Evolutionary conservation across 2,888 invertebrate genomes (phyloP).

Genomic region (Erebia aethiops): DNA sequence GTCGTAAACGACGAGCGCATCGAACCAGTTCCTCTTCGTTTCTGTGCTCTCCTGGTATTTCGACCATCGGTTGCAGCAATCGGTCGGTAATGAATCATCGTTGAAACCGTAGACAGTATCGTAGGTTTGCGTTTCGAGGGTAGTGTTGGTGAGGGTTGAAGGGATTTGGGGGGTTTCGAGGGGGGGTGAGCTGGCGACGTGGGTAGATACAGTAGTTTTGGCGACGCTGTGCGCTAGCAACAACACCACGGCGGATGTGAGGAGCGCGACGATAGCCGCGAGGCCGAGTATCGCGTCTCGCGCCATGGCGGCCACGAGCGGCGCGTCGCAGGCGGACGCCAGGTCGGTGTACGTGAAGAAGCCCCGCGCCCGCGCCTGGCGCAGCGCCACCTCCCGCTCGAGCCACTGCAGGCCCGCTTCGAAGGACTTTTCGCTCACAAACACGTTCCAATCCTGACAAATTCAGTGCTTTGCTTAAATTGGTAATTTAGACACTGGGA

Average conservation of each 20-base stretch:
- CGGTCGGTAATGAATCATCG: slow-evolving; percentile 41
- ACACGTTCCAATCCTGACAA: slow-evolving; percentile 92
- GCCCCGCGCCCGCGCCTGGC: slow-evolving; percentile 88
- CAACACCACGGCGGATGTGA: slow-evolving; percentile 39
- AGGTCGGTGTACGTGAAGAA: slow-evolving; percentile 94
- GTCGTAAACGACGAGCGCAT: slow-evolving; percentile 48
- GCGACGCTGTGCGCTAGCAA: slow-evolving; percentile 25
- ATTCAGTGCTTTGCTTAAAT: background rate
- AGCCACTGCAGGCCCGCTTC: slow-evolving; percentile 87
- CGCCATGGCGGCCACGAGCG: slow-evolving; percentile 55
- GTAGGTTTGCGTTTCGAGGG: slow-evolving; percentile 2
- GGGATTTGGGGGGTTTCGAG: background rate
- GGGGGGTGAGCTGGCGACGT: background rate
- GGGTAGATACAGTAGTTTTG: background rate
- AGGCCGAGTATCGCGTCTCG: slow-evolving; percentile 40
- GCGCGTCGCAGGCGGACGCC: slow-evolving; percentile 76
- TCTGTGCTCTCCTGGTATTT: slow-evolving; percentile 47
- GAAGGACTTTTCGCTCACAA: slow-evolving; percentile 89
- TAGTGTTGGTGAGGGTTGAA: background rate
- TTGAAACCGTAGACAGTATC: slow-evolving; percentile 41
- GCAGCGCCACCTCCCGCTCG: slow-evolving; percentile 88
- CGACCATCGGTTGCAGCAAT: slow-evolving; percentile 63
- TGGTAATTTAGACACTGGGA: background rate
- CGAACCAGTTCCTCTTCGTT: slow-evolving; percentile 50
- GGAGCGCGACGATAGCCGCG: slow-evolving; percentile 38